Evolutionary conservation across 2,113 vertebrate species (phyloP).

Genomic region (Xenopus tropicalis): UCB_Xtro_10.0 CM004447.2:14607001-14607500

Average conservation of each 20-base stretch:
- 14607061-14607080: no score
- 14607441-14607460: background rate
- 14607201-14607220: no score
- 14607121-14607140: no score
- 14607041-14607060: no score
- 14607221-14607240: no score
- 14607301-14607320: constrained; percentile 89
- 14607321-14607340: constrained; percentile 95
- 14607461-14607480: background rate
- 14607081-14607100: no score
- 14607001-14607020: constrained; percentile 70
- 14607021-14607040: background rate
- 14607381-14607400: constrained; percentile 81
- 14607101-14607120: no score
- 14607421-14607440: constrained; percentile 75
- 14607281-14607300: constrained; percentile 94
- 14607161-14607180: no score
- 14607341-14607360: constrained; percentile 92
- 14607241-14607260: no score
- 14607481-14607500: no score
- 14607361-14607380: constrained; percentile 91
- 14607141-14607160: no score
- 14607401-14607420: constrained; percentile 73
- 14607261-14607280: constrained; percentile 73
- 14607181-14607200: no score